Base-by-base conservation (phyloP, 2,113 vertebrate genomes). In the Galeopterus variegatus region DNA sequence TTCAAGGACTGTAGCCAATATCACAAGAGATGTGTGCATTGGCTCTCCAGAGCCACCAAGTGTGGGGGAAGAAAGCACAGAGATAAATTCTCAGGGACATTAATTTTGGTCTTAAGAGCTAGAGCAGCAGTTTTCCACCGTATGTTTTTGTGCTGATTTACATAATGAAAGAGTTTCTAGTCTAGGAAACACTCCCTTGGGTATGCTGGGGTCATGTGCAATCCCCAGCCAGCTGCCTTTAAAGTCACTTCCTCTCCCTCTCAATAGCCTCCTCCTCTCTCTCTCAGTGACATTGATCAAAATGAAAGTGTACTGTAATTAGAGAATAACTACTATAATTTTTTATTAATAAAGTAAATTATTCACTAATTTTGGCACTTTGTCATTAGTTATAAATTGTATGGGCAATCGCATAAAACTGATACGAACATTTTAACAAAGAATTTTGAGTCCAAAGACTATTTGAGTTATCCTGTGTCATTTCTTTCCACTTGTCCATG, bases 161-260 rank as follows among this genome's bases (percentile, higher is more conserved):
- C 90, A 89, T 94, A 96, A 95, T 87, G 77, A 96, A 90, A 82
- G 87, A 65, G 1, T 82, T 92, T 75, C 58, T 81, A 31, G 19
- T 56, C 52, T 72, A 93, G 89, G 36, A 95, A 93, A 73, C 3
- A 73, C 64, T 91, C 92, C 24, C 19, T 0, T 6, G 69, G 67
- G 84, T 31, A 31, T 4, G 50, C 23, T 17, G 24, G 33, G n/a
- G 17, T 80, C 87, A 33, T 19, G 10, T 8, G 28, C 23, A 60
- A 21, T 92, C 72, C 64, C 54, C 21, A 82, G 67, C 26, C 72
- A 95, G 81, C n/a, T 95, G n/a, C 65, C 67, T 77, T 13, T 7
- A 65, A 89, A 26, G 23, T 14, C 3, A 75, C 6, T 13, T 86
- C 41, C 26, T 70, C 54, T 41, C 41, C 4, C 41, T 3, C 41